Evolutionary conservation across 1,140 invertebrate genomes (phyloP).

Genomic region (Daktulosphaira vitifoliae): DNA sequence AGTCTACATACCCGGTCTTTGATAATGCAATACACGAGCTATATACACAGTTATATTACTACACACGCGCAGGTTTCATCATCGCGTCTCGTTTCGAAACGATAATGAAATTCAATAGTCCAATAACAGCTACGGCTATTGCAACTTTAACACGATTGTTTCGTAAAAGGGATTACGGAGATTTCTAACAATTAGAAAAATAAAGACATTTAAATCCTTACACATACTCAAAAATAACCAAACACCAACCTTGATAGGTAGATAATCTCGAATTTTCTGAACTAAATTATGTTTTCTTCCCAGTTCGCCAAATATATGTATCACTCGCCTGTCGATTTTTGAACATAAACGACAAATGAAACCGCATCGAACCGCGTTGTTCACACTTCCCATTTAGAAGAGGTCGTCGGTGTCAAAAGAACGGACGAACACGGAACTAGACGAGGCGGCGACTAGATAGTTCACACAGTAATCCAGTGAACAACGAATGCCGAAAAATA

Average conservation of each 20-base stretch:
- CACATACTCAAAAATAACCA: too few relatives aligned
- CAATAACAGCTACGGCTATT: not conserved
- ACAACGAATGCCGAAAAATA: not conserved
- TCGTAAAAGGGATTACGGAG: too few relatives aligned
- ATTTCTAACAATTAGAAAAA: too few relatives aligned
- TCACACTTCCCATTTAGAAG: slow-evolving; percentile 59
- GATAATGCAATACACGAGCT: slow-evolving; percentile 18
- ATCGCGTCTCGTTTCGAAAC: slow-evolving; percentile 16
- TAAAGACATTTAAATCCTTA: too few relatives aligned
- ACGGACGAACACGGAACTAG: slow-evolving; percentile 5
- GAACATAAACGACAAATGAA: slow-evolving; percentile 70
- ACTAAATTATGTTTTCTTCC: slow-evolving; percentile 59
- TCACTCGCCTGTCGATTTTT: slow-evolving; percentile 67
- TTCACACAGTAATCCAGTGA: not conserved
- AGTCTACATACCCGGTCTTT: not conserved
- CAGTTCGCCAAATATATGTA: slow-evolving; percentile 67
- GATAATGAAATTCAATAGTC: slow-evolving; percentile 23
- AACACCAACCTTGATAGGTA: slow-evolving; percentile 68
- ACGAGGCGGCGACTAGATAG: not conserved
- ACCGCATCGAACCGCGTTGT: slow-evolving; percentile 63
- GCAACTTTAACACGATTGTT: not conserved
- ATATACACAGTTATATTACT: not conserved
- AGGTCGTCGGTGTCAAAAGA: not conserved
- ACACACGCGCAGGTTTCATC: slow-evolving; percentile 21
- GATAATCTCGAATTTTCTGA: slow-evolving; percentile 64